Percentiles rank a stretch among this genome's conserved stretches.
phyloP scores from a whole-genome alignment of 2,113 vertebrate genomes.

The Nerophis ophidion region DNA sequence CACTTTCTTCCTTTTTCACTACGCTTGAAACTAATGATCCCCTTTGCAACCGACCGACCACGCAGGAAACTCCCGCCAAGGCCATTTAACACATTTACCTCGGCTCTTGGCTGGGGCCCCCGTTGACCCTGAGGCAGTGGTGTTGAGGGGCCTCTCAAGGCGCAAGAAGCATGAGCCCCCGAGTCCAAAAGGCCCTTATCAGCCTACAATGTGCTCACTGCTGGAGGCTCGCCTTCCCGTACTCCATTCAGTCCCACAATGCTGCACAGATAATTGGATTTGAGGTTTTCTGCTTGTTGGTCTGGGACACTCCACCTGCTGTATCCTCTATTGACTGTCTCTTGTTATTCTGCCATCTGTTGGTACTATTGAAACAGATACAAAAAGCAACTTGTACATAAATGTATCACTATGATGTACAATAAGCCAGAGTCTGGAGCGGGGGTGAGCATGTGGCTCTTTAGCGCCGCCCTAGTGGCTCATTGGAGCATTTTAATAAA shows the following conservation, averaged over 20 bases:
- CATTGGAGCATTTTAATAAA: too few species aligned
- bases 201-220: slow-evolving; percentile 70
- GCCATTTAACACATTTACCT: slow-evolving; percentile 68
- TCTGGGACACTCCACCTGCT: slow-evolving; percentile 42
- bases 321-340: slow-evolving; percentile 28
- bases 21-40: slow-evolving; percentile 73
- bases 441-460: too few species aligned
- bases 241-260: slow-evolving; percentile 71
- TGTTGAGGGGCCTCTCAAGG: slow-evolving; percentile 64
- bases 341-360: slow-evolving; percentile 43
- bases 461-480: too few species aligned
- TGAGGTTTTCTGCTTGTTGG: slow-evolving; percentile 71
- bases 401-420: not conserved
- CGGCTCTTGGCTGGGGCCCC: slow-evolving; percentile 64
- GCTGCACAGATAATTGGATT: slow-evolving; percentile 72
- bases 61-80: slow-evolving; percentile 68
- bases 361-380: slow-evolving; percentile 55
- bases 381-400: slow-evolving; percentile 36
- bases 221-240: slow-evolving; percentile 64
- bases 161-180: slow-evolving; percentile 49
- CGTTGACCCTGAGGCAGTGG: slow-evolving; percentile 64
- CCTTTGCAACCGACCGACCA: slow-evolving; percentile 53
- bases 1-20: slow-evolving; percentile 70
- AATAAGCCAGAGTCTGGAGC: too few species aligned
- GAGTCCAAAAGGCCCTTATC: slow-evolving; percentile 61